Evolutionary conservation across 2,113 vertebrate species (phyloP).

Genomic region (Phaethornis superciliosus): DNA sequence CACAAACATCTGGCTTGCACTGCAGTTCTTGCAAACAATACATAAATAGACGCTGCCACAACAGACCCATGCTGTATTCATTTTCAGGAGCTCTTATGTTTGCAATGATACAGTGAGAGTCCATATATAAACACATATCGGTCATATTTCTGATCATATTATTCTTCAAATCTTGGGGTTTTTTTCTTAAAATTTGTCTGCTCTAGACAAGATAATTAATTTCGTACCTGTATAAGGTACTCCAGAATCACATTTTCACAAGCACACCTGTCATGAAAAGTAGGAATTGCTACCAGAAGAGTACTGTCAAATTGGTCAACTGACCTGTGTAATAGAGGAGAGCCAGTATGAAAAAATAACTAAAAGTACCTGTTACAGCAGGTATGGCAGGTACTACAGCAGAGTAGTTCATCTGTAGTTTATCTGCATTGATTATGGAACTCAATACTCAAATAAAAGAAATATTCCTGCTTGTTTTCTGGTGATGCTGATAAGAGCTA

Average conservation of each 20-base stretch:
- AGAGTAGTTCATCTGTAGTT: not conserved
- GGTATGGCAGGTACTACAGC: not conserved
- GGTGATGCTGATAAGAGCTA: not conserved
- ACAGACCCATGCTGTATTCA: not conserved
- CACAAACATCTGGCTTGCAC: not conserved
- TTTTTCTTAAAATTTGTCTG: not conserved
- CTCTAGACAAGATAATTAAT: not conserved
- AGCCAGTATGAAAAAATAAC: not conserved
- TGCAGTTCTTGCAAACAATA: not conserved
- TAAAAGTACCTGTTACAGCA: not conserved
- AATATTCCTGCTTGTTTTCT: not conserved
- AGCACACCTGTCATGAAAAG: not conserved
- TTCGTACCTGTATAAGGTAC: not conserved
- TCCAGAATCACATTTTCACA: not conserved
- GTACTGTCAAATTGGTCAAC: not conserved
- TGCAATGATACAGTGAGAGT: not conserved
- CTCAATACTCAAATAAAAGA: not conserved
- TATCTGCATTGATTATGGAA: not conserved
- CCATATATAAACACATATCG: not conserved
- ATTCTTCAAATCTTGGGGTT: not conserved
- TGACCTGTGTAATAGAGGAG: not conserved
- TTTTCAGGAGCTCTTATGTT: not conserved
- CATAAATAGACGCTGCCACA: not conserved
- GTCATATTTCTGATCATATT: not conserved
- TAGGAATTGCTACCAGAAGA: not conserved